phyloP scores from a whole-genome alignment of 2,888 invertebrate species.

The Leucozona laternaria region DNA sequence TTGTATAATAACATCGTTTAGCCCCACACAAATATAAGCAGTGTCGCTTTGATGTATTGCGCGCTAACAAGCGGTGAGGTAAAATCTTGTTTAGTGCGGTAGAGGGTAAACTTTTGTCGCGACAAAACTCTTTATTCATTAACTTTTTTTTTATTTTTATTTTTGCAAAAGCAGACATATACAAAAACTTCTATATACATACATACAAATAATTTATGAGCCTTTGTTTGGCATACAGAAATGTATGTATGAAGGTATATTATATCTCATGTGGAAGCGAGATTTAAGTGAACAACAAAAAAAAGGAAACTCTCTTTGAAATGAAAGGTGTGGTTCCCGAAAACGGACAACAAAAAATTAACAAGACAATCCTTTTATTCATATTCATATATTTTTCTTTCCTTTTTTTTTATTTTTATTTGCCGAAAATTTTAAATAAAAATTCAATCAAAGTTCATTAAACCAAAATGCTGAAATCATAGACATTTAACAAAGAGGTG shows the following conservation, averaged over 20 bases:
- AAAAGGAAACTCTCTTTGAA: conserved; percentile 48
- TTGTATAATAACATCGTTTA: conserved; percentile 30
- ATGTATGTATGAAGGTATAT: not conserved
- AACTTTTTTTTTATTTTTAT: conserved; percentile 34
- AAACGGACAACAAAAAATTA: conserved; percentile 63
- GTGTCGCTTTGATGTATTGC: conserved; percentile 72
- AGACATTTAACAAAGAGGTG: conserved; percentile 3
- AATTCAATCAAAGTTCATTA: conserved; percentile 70
- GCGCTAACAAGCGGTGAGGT: conserved; percentile 10
- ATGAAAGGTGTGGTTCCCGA: conserved; percentile 71
- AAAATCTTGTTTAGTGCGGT: conserved; percentile 9
- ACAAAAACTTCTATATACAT: conserved; percentile 17
- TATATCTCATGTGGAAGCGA: conserved; percentile 34
- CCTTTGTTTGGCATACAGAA: conserved; percentile 66
- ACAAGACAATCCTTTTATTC: conserved; percentile 70
- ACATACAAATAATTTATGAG: conserved; percentile 56
- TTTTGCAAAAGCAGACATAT: conserved; percentile 33
- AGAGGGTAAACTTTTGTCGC: conserved; percentile 58
- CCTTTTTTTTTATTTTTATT: conserved; percentile 12
- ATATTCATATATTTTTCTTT: conserved; percentile 8
- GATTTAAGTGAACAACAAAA: conserved; percentile 26
- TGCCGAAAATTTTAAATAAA: conserved; percentile 47
- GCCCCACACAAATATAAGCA: conserved; percentile 39
- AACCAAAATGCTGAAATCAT: conserved; percentile 35
- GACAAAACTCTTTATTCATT: conserved; percentile 68